Percentiles rank a stretch among this genome's conserved stretches.
phyloP scores from a whole-genome alignment of 1,140 invertebrate genomes.

The Oedothorax gibbosus region DNA sequence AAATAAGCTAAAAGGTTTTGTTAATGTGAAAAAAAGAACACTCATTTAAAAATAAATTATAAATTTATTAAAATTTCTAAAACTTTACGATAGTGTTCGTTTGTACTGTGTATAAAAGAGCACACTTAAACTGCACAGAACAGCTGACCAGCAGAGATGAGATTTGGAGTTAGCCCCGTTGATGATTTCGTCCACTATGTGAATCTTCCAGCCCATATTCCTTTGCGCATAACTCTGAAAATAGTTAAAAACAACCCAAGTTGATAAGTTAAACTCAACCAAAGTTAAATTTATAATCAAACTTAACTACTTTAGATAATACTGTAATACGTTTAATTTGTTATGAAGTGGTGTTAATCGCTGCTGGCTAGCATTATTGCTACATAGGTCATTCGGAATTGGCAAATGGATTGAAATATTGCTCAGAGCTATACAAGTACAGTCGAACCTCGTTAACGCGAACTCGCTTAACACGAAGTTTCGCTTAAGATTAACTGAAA shows the following conservation, averaged over 20 bases:
- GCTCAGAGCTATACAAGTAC: no score
- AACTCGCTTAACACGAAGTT: no score
- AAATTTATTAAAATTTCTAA: constrained; percentile 1
- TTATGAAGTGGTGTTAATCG: no score
- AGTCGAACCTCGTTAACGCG: no score
- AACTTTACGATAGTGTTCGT: constrained; percentile 2
- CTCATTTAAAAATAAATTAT: not conserved
- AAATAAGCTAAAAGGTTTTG: not conserved
- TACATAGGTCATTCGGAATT: no score
- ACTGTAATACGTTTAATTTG: no score
- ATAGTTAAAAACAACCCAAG: constrained; percentile 10
- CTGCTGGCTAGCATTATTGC: no score
- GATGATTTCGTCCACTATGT: constrained; percentile 77
- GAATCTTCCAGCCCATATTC: constrained; percentile 92
- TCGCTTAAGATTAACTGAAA: no score
- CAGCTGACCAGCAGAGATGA: not conserved
- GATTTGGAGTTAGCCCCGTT: constrained; percentile 6
- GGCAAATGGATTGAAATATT: no score
- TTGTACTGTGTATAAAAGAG: not conserved
- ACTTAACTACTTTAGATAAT: no score
- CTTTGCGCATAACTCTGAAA: constrained; percentile 87
- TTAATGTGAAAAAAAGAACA: not conserved
- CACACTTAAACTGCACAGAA: constrained; percentile 4
- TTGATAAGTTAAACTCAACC: no score
- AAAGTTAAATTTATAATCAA: no score